Percentiles rank a stretch among this genome's conserved stretches.
phyloP scores from a whole-genome alignment of 2,888 invertebrate species.

The Patella depressa region DNA sequence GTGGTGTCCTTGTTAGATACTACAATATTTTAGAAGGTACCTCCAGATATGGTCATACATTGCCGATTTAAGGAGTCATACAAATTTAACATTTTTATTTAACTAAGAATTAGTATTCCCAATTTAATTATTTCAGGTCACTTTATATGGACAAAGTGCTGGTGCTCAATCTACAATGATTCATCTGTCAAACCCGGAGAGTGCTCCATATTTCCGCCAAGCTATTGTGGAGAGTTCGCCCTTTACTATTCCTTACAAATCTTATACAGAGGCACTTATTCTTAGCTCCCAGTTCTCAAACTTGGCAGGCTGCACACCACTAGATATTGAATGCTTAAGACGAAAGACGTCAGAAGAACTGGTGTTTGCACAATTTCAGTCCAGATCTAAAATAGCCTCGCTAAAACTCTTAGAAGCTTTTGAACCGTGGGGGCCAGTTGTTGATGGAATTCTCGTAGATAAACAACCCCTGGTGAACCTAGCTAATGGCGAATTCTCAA shows the following conservation, averaged over 20 bases:
- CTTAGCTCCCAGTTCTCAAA: constrained; percentile 43
- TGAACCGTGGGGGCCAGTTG: constrained; percentile 59
- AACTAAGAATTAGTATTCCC: not conserved
- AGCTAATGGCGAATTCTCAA: constrained; percentile 32
- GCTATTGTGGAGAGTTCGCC: constrained; percentile 52
- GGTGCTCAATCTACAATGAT: constrained; percentile 49
- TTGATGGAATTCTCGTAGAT: constrained; percentile 52
- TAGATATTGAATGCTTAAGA: constrained; percentile 47
- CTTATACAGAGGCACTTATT: constrained; percentile 42
- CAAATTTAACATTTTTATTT: not conserved
- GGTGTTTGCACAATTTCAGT: constrained; percentile 46
- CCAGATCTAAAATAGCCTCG: constrained; percentile 47
- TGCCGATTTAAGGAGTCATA: too few species aligned
- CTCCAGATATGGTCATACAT: not conserved
- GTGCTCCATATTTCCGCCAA: constrained; percentile 38
- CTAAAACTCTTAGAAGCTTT: constrained; percentile 57
- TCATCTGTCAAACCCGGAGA: constrained; percentile 41
- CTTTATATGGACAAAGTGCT: constrained; percentile 54
- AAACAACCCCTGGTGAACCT: constrained; percentile 48
- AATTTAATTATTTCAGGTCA: constrained; percentile 42
- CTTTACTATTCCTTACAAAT: constrained; percentile 49
- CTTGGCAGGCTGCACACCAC: constrained; percentile 41
- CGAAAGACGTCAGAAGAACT: constrained; percentile 50
- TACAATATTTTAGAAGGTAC: not conserved
- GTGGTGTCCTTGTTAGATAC: not conserved